Percentiles rank a stretch among this genome's conserved stretches.
phyloP scores from a whole-genome alignment of 2,888 invertebrate genomes.

The Harpagoxenus sublaevis region DNA sequence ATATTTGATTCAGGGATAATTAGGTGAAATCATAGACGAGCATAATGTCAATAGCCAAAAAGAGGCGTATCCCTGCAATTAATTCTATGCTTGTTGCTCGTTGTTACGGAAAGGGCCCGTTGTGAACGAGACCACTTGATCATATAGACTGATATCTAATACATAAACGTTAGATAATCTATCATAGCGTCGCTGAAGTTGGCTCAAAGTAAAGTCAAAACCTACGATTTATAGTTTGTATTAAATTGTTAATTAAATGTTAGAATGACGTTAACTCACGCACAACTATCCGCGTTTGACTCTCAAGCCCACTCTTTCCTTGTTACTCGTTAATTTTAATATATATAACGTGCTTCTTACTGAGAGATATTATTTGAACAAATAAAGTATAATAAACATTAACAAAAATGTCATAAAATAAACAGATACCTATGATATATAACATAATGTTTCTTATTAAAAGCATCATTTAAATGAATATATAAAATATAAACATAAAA shows the following conservation, averaged over 20 bases:
- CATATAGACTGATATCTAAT: neutral
- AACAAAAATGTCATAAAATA: neutral
- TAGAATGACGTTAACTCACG: no score
- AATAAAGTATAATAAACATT: neutral
- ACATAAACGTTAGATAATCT: no score
- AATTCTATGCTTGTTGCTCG: conserved; percentile 14
- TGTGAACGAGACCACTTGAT: neutral
- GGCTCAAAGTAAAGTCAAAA: no score
- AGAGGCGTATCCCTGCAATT: neutral
- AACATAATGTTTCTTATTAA: neutral
- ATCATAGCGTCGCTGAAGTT: no score
- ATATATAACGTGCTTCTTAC: neutral
- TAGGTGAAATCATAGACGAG: conserved; percentile 39
- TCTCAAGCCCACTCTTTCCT: neutral
- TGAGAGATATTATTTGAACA: neutral
- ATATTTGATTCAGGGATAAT: conserved; percentile 39
- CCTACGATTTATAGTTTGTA: no score
- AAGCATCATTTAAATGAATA: neutral
- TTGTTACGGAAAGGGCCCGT: neutral
- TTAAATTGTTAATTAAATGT: no score
- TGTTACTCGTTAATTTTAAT: neutral
- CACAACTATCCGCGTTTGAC: no score
- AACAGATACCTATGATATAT: neutral
- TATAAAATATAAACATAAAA: neutral
- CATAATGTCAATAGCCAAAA: conserved; percentile 38